These are phyloP conservation scores for Neopelma chrysocephalum DNA, from an alignment of 2,797 vertebrate species.

Conservation along the genomic window DNA sequence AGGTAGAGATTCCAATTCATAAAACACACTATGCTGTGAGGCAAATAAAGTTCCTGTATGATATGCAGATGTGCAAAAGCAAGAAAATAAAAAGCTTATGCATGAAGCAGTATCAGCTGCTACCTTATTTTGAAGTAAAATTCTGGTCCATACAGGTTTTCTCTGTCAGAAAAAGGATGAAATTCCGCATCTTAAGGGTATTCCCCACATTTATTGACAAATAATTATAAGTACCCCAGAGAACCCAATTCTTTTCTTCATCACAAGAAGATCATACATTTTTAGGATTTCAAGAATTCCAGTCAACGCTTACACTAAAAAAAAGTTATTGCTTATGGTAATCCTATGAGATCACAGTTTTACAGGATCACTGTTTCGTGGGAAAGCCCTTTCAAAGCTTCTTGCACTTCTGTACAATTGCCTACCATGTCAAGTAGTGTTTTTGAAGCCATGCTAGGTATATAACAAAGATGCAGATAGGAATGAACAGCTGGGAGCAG, in stretches of 20 bases:
- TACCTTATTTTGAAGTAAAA: background rate
- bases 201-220: background rate
- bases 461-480: background rate
- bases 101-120: background rate
- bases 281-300: background rate
- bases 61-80: background rate
- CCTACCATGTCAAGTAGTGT: background rate
- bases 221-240: background rate
- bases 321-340: background rate
- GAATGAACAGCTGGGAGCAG: slow-evolving; percentile 2
- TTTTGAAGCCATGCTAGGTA: background rate
- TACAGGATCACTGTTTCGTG: background rate
- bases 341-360: background rate
- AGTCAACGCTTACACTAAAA: background rate
- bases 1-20: background rate
- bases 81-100: background rate
- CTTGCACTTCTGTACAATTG: background rate
- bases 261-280: background rate
- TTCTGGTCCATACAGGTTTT: background rate
- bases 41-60: background rate
- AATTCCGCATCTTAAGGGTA: background rate
- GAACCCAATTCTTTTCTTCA: background rate
- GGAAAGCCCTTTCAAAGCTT: background rate
- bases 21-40: background rate
- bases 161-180: background rate